A percentile compares a stretch with the other conserved stretches of the same genome.
Evolutionary conservation across 2,797 vertebrate species (phyloP).

Genomic region (Dipus sagitta): DNA sequence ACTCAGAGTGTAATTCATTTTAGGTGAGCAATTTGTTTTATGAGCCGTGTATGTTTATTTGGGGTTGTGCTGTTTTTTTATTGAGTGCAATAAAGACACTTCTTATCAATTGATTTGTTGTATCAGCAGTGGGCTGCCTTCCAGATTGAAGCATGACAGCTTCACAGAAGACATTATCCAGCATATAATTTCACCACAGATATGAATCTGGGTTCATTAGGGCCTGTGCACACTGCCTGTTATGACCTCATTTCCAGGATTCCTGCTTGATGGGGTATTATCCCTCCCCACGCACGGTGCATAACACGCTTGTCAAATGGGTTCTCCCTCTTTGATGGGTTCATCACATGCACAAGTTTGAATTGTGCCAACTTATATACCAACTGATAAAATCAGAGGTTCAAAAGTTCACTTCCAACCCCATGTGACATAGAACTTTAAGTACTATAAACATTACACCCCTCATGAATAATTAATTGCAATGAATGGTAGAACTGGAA

Average conservation of each 20-base stretch:
- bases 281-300: slow-evolving; percentile 63
- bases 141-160: slow-evolving; percentile 70
- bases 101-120: slow-evolving; percentile 88
- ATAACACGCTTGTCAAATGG: slow-evolving; percentile 65
- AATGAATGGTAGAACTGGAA: background rate
- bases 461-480: background rate
- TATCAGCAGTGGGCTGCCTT: slow-evolving; percentile 78
- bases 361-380: slow-evolving; percentile 71
- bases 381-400: slow-evolving; percentile 75
- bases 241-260: slow-evolving; percentile 80
- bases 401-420: slow-evolving; percentile 77
- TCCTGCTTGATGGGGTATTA: slow-evolving; percentile 77
- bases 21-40: slow-evolving; percentile 87
- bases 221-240: slow-evolving; percentile 69
- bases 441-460: background rate
- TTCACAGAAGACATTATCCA: slow-evolving; percentile 74
- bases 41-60: slow-evolving; percentile 84
- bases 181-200: slow-evolving; percentile 60
- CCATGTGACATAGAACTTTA: background rate
- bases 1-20: slow-evolving; percentile 85
- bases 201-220: slow-evolving; percentile 63
- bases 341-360: slow-evolving; percentile 73
- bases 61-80: slow-evolving; percentile 80
- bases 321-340: slow-evolving; percentile 75
- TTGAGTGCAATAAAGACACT: slow-evolving; percentile 79